Conservation (phyloP, 2,113 vertebrate species). For the Crotalus tigris region DNA sequence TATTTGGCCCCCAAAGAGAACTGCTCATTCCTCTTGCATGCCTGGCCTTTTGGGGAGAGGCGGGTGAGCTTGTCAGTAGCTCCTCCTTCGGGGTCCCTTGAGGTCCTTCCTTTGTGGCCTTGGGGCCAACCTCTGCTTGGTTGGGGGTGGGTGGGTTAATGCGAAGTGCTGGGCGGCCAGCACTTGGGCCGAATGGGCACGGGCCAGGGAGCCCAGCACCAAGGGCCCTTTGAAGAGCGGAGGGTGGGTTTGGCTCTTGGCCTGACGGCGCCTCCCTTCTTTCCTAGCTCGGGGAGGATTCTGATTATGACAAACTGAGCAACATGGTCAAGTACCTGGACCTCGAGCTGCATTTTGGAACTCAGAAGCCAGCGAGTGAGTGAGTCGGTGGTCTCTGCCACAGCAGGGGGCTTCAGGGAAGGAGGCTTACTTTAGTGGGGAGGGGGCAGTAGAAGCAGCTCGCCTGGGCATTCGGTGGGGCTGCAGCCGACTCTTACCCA, state of each 20-base stretch:
- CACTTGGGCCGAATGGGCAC: not conserved
- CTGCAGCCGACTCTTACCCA: not conserved
- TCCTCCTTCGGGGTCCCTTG: not conserved
- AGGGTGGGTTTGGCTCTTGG: not conserved
- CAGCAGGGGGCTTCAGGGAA: not conserved
- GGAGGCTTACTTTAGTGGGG: fast-evolving
- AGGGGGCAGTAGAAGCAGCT: too few species aligned
- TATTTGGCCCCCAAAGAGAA: not conserved
- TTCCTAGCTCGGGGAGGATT: conserved; percentile 85
- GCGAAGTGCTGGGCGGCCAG: not conserved
- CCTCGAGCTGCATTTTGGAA: conserved; percentile 96
- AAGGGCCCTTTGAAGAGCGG: not conserved
- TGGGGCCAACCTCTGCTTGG: not conserved
- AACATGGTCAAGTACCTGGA: conserved; percentile 99
- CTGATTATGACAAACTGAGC: conserved; percentile 94
- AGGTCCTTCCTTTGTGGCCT: not conserved
- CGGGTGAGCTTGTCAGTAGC: not conserved
- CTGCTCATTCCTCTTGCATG: not conserved
- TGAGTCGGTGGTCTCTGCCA: conserved; percentile 66
- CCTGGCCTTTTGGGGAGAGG: not conserved
- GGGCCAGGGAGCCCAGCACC: not conserved
- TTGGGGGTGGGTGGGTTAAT: not conserved
- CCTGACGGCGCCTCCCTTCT: not conserved
- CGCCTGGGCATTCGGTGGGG: not conserved
- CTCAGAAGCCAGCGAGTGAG: conserved; percentile 88